A percentile compares a stretch with the other conserved stretches of the same genome.
phyloP scores from a whole-genome alignment of 1,140 invertebrate genomes.

The Drosophila jambulina region DNA sequence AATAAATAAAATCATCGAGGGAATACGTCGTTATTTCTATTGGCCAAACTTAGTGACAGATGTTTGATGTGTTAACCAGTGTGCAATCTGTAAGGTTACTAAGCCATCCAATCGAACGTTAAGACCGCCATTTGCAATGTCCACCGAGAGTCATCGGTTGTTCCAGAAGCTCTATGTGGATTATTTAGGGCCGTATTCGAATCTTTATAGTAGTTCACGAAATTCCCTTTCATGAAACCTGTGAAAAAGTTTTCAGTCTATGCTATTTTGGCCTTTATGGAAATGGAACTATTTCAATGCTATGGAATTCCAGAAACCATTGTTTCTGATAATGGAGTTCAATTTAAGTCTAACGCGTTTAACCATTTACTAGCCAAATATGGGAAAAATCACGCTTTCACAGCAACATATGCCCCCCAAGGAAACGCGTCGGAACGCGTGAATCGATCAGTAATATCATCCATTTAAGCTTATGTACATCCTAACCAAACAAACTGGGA shows the following conservation, averaged over 20 bases:
- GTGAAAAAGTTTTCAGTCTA: no score
- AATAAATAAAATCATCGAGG: conserved; percentile 6
- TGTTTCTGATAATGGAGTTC: background rate
- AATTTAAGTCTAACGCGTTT: background rate
- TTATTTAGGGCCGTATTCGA: background rate
- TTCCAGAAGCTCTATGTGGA: background rate
- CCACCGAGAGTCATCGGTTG: background rate
- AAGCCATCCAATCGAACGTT: background rate
- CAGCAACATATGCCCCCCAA: no score
- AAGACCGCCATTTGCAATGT: background rate
- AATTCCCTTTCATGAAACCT: background rate
- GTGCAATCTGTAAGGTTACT: background rate
- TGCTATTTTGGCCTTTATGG: no score
- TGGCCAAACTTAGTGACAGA: conserved; percentile 8
- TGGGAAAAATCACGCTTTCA: no score
- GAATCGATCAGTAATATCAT: no score
- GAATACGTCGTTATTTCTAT: background rate
- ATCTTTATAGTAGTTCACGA: background rate
- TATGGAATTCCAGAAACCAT: no score
- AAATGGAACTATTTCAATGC: no score
- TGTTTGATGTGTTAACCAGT: background rate
- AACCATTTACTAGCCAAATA: background rate
- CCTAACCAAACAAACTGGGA: no score
- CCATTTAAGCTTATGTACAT: no score
- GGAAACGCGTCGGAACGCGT: no score